These are phyloP conservation scores for Lota lota DNA, from an alignment of 2,113 vertebrate species.

Conservation along the genomic window DNA sequence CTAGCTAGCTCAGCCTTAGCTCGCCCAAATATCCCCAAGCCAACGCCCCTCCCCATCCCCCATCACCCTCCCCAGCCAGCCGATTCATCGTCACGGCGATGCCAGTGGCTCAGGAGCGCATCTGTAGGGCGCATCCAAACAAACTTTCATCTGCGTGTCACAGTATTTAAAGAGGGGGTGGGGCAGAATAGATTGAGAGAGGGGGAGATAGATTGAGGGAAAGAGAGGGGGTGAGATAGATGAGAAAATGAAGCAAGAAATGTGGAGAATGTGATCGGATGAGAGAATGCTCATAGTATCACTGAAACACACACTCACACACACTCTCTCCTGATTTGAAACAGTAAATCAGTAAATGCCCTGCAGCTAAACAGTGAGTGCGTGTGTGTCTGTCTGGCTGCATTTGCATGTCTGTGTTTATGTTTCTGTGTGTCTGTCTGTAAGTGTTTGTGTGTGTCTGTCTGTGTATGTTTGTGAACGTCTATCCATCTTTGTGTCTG, in stretches of 20 bases:
- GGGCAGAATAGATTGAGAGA: not conserved
- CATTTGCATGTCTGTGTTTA: not conserved
- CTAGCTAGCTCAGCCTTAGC: not conserved
- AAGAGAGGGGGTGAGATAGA: not conserved
- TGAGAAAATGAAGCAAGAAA: not conserved
- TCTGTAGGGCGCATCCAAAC: constrained; percentile 52
- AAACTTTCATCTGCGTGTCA: constrained; percentile 58
- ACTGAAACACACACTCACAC: not conserved
- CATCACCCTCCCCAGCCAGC: constrained; percentile 22
- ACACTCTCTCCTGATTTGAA: no score
- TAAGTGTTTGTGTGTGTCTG: not conserved
- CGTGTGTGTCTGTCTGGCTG: not conserved
- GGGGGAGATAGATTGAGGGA: constrained; percentile 8
- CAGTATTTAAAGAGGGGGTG: constrained; percentile 32
- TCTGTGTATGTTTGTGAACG: not conserved
- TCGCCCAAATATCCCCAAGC: constrained; percentile 37
- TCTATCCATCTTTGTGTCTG: not conserved
- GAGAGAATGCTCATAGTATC: not conserved
- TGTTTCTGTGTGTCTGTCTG: not conserved
- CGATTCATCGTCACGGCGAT: constrained; percentile 29
- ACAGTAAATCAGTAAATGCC: constrained; percentile 38
- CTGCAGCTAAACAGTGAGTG: constrained; percentile 19
- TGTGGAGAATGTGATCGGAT: not conserved
- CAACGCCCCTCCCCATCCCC: constrained; percentile 17
- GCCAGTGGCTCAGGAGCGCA: constrained; percentile 40